Evolutionary conservation across 1,140 invertebrate genomes (phyloP), one percentile per base, ranked within the genome.

Genomic region (Cyclargus thomasi): DNA sequence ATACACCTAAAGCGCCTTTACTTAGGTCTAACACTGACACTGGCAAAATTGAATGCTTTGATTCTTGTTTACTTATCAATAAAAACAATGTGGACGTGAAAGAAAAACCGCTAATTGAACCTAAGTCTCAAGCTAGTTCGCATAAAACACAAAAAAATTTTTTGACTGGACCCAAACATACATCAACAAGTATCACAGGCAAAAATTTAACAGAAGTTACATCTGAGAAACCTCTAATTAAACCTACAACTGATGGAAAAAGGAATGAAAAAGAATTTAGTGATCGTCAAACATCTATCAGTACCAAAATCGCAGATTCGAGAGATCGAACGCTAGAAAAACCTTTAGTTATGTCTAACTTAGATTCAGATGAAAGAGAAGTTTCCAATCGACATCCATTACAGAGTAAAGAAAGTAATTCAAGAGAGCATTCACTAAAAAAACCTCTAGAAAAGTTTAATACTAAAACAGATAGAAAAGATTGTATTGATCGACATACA

Each of bases 21-120:
- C 22, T 76, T 10, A 75, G 83, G 53, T 73, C 77, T 8, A 83
- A 86, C 65, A 86, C 83, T 18, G 83, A 84, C 64, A 80, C 64
- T 59, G 75, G 64, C 3, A 79, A 67, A 64, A 74, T 82, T 53
- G 69, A 69, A 62, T 70, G 69, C 55, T 22, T 22, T 64, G 63
- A 59, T 20, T 65, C 64, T 67, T 62, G 65, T 18, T 67, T 47
- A 16, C 10, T 11, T 16, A 14, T 11, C 39, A 2, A 11, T 47
- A 0, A 47, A 47, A 47, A 47, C 10, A 47, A 47, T 16, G 10
- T 47, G 11, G 10, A 47, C 2, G 14, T 16, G 39, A 47, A 11
- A 16, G 14, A 8, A 16, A 47, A 47, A 8, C 14, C 39, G 3
- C 39, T 47, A 14, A 47, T 14, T 16, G 14, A 47, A 47, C 39